Evolutionary conservation across 2,113 vertebrate genomes (phyloP), one percentile per base, ranked within the genome.

Genomic region (Acanthochromis polyacanthus): DNA sequence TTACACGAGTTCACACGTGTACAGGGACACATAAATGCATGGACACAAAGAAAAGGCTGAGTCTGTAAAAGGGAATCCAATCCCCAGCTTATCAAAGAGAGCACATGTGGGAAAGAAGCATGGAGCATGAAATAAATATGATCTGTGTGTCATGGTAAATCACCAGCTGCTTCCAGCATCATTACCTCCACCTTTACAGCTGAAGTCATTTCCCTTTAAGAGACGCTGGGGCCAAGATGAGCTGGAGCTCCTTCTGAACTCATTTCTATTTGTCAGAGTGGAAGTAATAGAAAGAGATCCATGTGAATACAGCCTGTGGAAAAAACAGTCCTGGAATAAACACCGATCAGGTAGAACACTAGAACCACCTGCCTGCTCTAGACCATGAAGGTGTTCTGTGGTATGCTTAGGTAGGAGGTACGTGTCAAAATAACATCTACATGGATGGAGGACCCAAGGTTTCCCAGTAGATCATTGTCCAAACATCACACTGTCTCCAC

Each of bases 11-110:
- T 56, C 25, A 57, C 7, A 66, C 71, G 58, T 17, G 9, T 30
- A 69, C 17, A 46, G 1, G 0, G 4, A 53, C 23, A 58, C 66
- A 68, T 50, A n/a, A 20, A 55, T 48, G 25, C n/a, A 48, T 59
- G 40, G 14, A 43, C 55, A 59, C 22, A 62, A 3, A 57, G 19
- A 38, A 79, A 73, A 59, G 11, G 7, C 53, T 48, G 46, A 22
- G 57, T 75, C 57, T 38, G 53, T 38, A 70, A 66, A 83, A 65
- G 11, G 51, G 56, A 83, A 73, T 51, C 38, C 59, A 59, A 46
- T 67, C 50, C 59, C 73, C 46, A 19, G 15, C 17, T 57, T n/a
- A 79, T 59, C 50, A 52, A 43, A 48, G 2, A 50, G 28, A 64
- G 48, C 4, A 32, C 40, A 8, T 12, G 40, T 3, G 12, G 4